These are phyloP conservation scores for Rhinichthys klamathensis DNA, from an alignment of 2,113 vertebrate species.

Conservation along the genomic window DNA sequence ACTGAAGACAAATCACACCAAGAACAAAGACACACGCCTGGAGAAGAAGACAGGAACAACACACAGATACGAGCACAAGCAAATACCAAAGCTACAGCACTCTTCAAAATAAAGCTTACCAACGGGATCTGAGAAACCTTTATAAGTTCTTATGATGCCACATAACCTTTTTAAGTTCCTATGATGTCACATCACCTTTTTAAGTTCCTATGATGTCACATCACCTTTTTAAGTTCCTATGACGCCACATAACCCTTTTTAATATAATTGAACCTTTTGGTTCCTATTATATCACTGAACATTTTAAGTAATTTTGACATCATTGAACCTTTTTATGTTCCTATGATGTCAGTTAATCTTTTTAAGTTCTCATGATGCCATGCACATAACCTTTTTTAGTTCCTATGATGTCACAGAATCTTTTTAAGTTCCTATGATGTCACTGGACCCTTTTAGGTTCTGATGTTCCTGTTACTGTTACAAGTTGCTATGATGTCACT, in stretches of 20 bases:
- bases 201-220: background rate
- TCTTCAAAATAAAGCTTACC: background rate
- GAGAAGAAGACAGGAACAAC: background rate
- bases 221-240: background rate
- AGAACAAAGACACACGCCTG: conserved; percentile 40
- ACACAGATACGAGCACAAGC: background rate
- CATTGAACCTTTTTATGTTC: background rate
- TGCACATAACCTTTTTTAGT: too few species aligned
- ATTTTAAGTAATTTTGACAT: background rate
- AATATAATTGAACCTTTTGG: too few species aligned
- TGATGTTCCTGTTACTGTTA: background rate
- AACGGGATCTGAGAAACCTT: background rate
- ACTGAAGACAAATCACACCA: conserved; percentile 50
- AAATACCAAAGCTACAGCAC: background rate
- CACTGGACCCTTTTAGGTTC: background rate
- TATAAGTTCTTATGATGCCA: background rate
- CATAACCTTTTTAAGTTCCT: background rate
- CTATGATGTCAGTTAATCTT: background rate
- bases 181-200: background rate
- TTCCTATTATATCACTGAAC: background rate
- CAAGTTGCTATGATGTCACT: too few species aligned
- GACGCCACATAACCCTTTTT: background rate
- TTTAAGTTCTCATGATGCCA: too few species aligned
- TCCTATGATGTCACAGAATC: background rate
- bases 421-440: background rate